A percentile compares a stretch with the other conserved stretches of the same genome.
These are phyloP conservation scores for Zaprionus vittiger DNA, from an alignment of 1,140 invertebrate species.

Conservation along the genomic window DNA sequence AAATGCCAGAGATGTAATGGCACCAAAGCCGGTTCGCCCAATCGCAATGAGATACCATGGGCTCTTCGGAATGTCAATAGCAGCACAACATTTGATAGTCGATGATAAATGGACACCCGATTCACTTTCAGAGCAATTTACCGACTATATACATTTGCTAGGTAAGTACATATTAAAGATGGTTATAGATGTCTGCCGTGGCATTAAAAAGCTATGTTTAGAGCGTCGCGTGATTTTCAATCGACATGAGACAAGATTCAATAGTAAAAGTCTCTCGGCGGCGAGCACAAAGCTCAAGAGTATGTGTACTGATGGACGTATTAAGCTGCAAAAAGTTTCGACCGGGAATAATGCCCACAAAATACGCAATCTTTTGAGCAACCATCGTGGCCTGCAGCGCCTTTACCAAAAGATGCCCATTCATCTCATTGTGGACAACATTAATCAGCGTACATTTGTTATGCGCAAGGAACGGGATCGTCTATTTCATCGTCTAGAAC, in stretches of 20 bases:
- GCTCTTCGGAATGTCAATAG: conserved; percentile 66
- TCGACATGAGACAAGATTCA: conserved; percentile 57
- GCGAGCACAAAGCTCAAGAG: conserved; percentile 56
- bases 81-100: conserved; percentile 66
- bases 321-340: conserved; percentile 68
- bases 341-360: conserved; percentile 63
- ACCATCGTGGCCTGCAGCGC: conserved; percentile 74
- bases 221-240: conserved; percentile 63
- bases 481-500: conserved; percentile 49
- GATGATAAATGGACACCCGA: conserved; percentile 71
- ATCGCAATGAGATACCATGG: conserved; percentile 66
- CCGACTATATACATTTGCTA: conserved; percentile 63
- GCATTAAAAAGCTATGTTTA: background rate
- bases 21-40: conserved; percentile 75
- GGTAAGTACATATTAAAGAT: conserved; percentile 43
- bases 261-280: conserved; percentile 43
- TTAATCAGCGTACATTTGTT: conserved; percentile 81
- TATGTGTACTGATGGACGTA: conserved; percentile 68
- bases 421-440: conserved; percentile 73
- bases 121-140: conserved; percentile 65
- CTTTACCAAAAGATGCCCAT: conserved; percentile 80
- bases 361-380: conserved; percentile 71
- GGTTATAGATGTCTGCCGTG: background rate
- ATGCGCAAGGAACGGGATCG: conserved; percentile 80
- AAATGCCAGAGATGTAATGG: conserved; percentile 39